Base-by-base conservation (phyloP, 2,888 invertebrate species). In the Macrophya annulata region DNA sequence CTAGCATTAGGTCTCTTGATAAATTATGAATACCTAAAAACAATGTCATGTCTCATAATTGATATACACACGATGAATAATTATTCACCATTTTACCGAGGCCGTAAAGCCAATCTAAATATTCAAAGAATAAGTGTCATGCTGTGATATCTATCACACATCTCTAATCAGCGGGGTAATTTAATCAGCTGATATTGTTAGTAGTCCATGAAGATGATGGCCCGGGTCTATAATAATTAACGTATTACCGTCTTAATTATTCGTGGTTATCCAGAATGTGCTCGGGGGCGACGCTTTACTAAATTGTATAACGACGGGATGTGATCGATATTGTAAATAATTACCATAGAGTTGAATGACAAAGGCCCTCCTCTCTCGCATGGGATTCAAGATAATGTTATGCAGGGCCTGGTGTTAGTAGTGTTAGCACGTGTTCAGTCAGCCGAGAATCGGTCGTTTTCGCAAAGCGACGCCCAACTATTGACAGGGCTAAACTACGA, bases 321-420 rank as follows among this genome's bases (percentile, higher is more conserved):
- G 10, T 45, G 74, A 74, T 74, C 74, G 74, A 74, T 74, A 74
- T n/a, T 25, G 45, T 74, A 74, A 74, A 74, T 74, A 74, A 74
- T 74, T 74, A 74, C 74, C 74, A 45, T 74, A 74, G 45, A 43
- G 74, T 45, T 74, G 74, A 45, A 45, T 74, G 74, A 74, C 43
- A 74, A 74, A 74, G 45, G 21, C 72, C 68, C 68, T 62, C 68
- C 68, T 62, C 5, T 62, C 71, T 4, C 45, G 45, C 74, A 21
- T 15, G 12, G 43, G 45, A 21, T 43, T 74, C 25, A 45, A 45
- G 74, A 43, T 74, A 74, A 74, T 74, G 25, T 25, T 21, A 74
- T 45, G 43, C 45, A 45, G 31, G 25, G 74, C 45, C 17, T 43
- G 9, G 43, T 21, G 74, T 37, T 37, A 68, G 68, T 68, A 25